A percentile compares a stretch with the other conserved stretches of the same genome.
These are phyloP conservation scores for Atopsyche davidsoni DNA, from an alignment of 1,140 invertebrate genomes.

Conservation along the genomic window DNA sequence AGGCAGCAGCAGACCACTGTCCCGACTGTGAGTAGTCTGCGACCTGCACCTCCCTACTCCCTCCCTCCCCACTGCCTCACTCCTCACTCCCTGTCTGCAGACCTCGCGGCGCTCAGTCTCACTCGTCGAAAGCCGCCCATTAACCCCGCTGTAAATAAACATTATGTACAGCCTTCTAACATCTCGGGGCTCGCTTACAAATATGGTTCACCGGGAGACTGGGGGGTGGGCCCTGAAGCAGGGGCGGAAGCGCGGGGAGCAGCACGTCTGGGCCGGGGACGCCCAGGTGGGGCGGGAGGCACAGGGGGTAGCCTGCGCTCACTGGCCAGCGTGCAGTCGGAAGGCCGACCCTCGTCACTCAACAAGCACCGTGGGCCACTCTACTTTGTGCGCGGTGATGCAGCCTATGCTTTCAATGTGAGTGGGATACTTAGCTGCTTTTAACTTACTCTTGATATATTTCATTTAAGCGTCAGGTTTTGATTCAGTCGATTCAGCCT, in stretches of 20 bases:
- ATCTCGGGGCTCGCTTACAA: constrained; percentile 24
- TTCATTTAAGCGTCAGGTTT: too few species aligned
- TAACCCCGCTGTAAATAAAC: constrained; percentile 30
- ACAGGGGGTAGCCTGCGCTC: constrained; percentile 36
- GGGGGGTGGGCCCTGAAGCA: constrained; percentile 27
- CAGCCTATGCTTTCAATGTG: constrained; percentile 48
- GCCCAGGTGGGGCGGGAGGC: too few species aligned
- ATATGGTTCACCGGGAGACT: constrained; percentile 21
- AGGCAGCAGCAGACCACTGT: constrained; percentile 21
- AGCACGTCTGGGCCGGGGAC: constrained; percentile 34
- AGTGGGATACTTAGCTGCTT: constrained; percentile 49
- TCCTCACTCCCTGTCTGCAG: constrained; percentile 27
- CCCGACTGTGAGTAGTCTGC: constrained; percentile 45
- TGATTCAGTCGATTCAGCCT: too few species aligned
- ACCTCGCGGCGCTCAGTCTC: constrained; percentile 27
- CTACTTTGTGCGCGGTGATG: constrained; percentile 34
- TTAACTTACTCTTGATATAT: too few species aligned
- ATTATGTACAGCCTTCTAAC: constrained; percentile 28
- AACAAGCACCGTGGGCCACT: constrained; percentile 37
- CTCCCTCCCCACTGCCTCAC: constrained; percentile 42
- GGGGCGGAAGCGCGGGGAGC: constrained; percentile 35
- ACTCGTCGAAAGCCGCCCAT: constrained; percentile 29
- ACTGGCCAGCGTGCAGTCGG: constrained; percentile 38
- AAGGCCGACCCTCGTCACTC: constrained; percentile 41
- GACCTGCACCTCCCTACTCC: constrained; percentile 33